Evolutionary conservation across 1,140 invertebrate species (phyloP), one percentile per base, ranked within the genome.

Genomic region (Zaprionus inermis): DNA sequence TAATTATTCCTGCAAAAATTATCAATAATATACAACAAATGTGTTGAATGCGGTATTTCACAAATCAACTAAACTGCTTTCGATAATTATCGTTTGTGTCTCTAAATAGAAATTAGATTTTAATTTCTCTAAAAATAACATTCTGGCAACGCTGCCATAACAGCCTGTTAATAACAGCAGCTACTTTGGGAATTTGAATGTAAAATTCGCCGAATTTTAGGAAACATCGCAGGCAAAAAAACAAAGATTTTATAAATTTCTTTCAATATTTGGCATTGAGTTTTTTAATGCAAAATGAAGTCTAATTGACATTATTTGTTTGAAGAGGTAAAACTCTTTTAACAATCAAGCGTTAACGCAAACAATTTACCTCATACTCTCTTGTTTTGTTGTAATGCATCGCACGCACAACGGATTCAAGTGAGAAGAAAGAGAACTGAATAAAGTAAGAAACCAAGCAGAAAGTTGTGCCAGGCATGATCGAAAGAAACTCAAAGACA

Each of bases 1-100:
- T 18, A 46, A 28, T 14, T 38, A 7, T 7, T 0, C 5, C 10
- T 12, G 10, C 49, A 7, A 20, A 20, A 34, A 52, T 11, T 55
- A 28, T 28, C 11, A 28, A 30, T 1, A 54, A 38, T 34, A 59
- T 10, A 51, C 5, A 18, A 14, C 46, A 14, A 28, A 24, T 7
- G 6, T 59, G 55, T 36, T 59, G 52, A 16, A 20, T 56, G 9
- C 54, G 54, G 12, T 67, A 59, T 68, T 68, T 68, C 65, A 68
- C 65, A 59, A 67, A 18, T 28, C 3, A 52, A 28, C 60, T n/a
- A 20, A 64, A 64, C 22, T 11, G 12, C 5, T 61, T 12, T 20
- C 9, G 16, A 30, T 18, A 46, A 7, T 14, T 38, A 38, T 38
- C 36, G 36, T 16, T n/a, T 4, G 16, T 20, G 18, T 20, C 9